Conservation (phyloP, 2,797 vertebrate species). For the Micrastur ruficollis region DNA sequence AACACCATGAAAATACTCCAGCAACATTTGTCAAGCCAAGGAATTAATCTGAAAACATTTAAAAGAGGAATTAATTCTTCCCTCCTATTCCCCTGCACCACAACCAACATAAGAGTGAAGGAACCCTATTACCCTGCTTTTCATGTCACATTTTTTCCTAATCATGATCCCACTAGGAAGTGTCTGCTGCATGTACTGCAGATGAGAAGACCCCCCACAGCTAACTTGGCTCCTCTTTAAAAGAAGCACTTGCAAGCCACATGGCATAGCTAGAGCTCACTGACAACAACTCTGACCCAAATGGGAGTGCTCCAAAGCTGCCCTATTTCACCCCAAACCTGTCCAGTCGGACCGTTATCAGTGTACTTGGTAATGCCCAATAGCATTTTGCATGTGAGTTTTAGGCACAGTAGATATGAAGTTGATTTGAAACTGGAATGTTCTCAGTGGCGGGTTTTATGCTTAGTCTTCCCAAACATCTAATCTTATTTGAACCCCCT, state of each 20-base stretch:
- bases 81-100: neutral
- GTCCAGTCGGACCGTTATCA: neutral
- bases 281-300: neutral
- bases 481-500: neutral
- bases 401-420: neutral
- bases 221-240: neutral
- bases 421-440: neutral
- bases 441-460: neutral
- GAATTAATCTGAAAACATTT: neutral
- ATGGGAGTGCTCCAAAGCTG: neutral
- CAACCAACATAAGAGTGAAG: neutral
- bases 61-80: neutral
- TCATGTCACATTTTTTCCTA: neutral
- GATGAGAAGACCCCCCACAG: neutral
- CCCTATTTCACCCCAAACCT: neutral
- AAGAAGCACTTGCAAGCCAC: neutral
- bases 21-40: neutral
- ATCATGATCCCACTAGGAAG: neutral
- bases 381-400: neutral
- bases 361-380: fast-evolving
- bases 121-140: neutral
- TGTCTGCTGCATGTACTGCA: neutral
- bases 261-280: neutral
- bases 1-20: neutral
- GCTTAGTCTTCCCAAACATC: neutral